Percentiles rank a stretch among this genome's conserved stretches.
phyloP scores from a whole-genome alignment of 2,797 vertebrate species.

The Sus cebifrons region DNA sequence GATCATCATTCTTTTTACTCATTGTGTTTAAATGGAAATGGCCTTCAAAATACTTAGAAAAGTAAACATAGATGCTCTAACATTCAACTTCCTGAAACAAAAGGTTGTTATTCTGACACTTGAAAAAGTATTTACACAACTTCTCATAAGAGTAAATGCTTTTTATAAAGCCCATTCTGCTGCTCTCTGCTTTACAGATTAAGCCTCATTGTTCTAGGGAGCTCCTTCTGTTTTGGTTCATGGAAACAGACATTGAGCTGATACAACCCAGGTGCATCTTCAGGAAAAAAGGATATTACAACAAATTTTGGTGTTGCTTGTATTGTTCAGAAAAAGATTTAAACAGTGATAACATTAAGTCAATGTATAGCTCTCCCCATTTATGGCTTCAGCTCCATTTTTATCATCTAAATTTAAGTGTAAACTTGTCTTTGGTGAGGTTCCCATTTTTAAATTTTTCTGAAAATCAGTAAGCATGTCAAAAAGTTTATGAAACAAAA shows the following conservation, averaged over 20 bases:
- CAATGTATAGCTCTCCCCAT: background rate
- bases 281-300: constrained; percentile 61
- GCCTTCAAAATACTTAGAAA: constrained; percentile 51
- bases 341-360: constrained; percentile 32
- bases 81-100: constrained; percentile 69
- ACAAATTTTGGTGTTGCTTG: constrained; percentile 60
- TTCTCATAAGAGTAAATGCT: constrained; percentile 54
- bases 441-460: constrained; percentile 48
- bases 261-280: constrained; percentile 63
- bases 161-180: constrained; percentile 39
- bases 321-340: constrained; percentile 58
- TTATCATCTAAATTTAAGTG: constrained; percentile 27
- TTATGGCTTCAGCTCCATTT: background rate
- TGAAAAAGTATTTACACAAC: constrained; percentile 65
- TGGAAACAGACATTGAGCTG: constrained; percentile 32
- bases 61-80: constrained; percentile 14
- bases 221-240: constrained; percentile 69
- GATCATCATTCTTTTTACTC: background rate
- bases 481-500: constrained; percentile 68
- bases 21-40: constrained; percentile 64
- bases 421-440: constrained; percentile 52
- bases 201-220: constrained; percentile 61
- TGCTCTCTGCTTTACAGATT: background rate
- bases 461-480: constrained; percentile 15
- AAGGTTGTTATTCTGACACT: constrained; percentile 73